A percentile compares a stretch with the other conserved stretches of the same genome.
phyloP scores from a whole-genome alignment of 1,140 invertebrate species.

The Drosophila nigrodunni region DNA sequence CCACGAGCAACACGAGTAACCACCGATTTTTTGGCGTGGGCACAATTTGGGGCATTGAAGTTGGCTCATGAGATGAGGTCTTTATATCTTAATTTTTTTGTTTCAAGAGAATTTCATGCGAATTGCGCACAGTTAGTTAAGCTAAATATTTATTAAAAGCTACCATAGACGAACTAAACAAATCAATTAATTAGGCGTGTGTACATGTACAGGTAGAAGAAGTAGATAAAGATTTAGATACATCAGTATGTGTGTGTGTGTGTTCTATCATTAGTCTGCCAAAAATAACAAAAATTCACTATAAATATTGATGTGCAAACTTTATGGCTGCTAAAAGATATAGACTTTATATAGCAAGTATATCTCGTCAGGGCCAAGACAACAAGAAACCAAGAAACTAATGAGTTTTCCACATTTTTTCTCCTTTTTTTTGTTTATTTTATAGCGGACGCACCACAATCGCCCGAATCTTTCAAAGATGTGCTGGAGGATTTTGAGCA shows the following conservation, averaged over 20 bases:
- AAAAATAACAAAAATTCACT: constrained; percentile 73
- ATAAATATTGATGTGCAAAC: constrained; percentile 65
- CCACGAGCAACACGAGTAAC: constrained; percentile 37
- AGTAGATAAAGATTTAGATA: constrained; percentile 40
- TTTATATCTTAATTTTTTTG: constrained; percentile 12
- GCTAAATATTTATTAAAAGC: constrained; percentile 72
- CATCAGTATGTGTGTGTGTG: neutral
- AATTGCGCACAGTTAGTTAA: constrained; percentile 69
- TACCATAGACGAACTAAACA: constrained; percentile 73
- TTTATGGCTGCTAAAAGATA: constrained; percentile 77
- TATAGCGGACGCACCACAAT: constrained; percentile 89
- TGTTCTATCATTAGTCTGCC: constrained; percentile 55
- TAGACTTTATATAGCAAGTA: constrained; percentile 33
- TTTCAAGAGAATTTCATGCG: constrained; percentile 59
- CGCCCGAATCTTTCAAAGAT: constrained; percentile 92
- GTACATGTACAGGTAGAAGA: constrained; percentile 42
- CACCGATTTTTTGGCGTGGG: constrained; percentile 26
- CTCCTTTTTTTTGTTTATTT: constrained; percentile 49
- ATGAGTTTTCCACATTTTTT: constrained; percentile 23
- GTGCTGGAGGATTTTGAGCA: constrained; percentile 95
- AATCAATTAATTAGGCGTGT: constrained; percentile 78
- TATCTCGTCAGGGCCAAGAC: constrained; percentile 10
- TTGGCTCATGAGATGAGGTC: constrained; percentile 34
- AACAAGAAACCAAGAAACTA: constrained; percentile 3
- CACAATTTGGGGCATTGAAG: constrained; percentile 39